Evolutionary conservation across 2,797 vertebrate species (phyloP).

Genomic region (Pangasius mekongensis): DNA sequence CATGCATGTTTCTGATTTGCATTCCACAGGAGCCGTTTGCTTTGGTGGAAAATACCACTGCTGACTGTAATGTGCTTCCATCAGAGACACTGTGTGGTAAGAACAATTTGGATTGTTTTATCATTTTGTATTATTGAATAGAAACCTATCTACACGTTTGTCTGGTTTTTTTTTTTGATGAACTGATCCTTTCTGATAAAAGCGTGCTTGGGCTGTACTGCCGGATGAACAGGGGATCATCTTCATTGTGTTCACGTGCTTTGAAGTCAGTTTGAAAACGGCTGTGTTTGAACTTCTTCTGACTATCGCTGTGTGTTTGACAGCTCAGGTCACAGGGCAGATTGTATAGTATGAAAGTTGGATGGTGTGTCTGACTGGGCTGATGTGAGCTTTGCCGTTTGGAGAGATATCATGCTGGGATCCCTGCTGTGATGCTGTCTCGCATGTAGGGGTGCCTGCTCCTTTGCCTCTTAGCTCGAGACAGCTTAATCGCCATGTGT

Average conservation of each 20-base stretch:
- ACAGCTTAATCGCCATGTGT: slow-evolving; percentile 56
- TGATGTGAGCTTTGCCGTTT: slow-evolving; percentile 39
- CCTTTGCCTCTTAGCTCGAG: slow-evolving; percentile 50
- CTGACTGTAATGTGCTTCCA: slow-evolving; percentile 40
- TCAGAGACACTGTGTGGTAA: slow-evolving; percentile 42
- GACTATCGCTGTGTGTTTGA: slow-evolving; percentile 7
- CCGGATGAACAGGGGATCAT: neutral
- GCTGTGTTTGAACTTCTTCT: slow-evolving; percentile 9
- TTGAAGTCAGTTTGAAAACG: slow-evolving; percentile 22
- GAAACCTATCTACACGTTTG: neutral
- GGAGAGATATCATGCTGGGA: slow-evolving; percentile 47
- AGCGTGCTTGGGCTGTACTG: neutral
- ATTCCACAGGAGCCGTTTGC: slow-evolving; percentile 28
- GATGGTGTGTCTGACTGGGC: slow-evolving; percentile 15
- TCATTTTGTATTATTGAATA: neutral
- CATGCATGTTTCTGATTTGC: slow-evolving; percentile 7
- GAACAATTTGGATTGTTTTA: slow-evolving; percentile 19
- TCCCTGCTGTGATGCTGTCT: slow-evolving; percentile 50
- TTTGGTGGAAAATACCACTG: slow-evolving; percentile 19
- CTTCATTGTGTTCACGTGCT: neutral
- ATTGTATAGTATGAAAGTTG: slow-evolving; percentile 28
- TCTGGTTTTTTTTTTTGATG: neutral
- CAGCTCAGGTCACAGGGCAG: slow-evolving; percentile 32
- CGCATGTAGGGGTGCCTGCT: slow-evolving; percentile 40
- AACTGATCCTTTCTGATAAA: slow-evolving; percentile 10